Evolutionary conservation across 2,797 vertebrate species (phyloP).

Genomic region (Myotis myotis): DNA sequence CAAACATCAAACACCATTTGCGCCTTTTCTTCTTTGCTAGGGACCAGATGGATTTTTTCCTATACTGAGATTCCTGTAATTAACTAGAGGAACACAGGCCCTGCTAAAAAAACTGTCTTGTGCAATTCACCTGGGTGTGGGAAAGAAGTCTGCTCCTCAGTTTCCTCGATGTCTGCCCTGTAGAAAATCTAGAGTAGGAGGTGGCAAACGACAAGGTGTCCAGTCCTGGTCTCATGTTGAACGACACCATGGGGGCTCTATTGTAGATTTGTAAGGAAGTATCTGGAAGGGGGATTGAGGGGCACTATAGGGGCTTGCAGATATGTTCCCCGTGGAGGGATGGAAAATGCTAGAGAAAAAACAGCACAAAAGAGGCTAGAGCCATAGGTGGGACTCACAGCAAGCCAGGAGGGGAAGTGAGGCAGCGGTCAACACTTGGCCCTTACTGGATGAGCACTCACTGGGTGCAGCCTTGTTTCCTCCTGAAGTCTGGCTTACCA

Average conservation of each 20-base stretch:
- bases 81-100: not conserved
- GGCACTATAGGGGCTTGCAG: not conserved
- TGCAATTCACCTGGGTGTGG: not conserved
- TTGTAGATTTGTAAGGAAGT: constrained; percentile 20
- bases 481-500: not conserved
- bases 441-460: not conserved
- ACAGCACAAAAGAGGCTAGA: not conserved
- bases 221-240: not conserved
- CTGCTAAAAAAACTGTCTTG: not conserved
- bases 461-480: not conserved
- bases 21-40: not conserved
- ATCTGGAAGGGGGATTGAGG: not conserved
- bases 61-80: not conserved
- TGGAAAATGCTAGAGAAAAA: not conserved
- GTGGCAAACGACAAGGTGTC: not conserved
- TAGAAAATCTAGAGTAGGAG: not conserved
- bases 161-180: not conserved
- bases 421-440: not conserved
- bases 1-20: not conserved
- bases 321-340: not conserved
- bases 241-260: not conserved
- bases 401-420: not conserved
- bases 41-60: not conserved
- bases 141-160: not conserved
- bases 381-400: not conserved